Percentiles rank a stretch among this genome's conserved stretches.
Conservation (phyloP, 2,113 vertebrate species). For the Syngnathoides biaculeatus region DNA sequence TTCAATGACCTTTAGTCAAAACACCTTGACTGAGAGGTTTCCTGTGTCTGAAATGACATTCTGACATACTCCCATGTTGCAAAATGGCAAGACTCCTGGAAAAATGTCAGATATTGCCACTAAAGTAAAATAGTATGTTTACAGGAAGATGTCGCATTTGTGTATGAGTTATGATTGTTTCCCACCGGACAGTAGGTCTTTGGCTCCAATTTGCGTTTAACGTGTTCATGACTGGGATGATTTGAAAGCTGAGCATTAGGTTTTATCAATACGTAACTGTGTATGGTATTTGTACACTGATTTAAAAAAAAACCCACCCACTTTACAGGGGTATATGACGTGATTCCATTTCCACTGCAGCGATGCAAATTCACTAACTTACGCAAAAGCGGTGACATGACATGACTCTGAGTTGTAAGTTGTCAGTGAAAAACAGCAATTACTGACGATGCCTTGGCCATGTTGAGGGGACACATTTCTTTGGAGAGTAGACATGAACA, state of each 20-base stretch:
- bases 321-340: neutral
- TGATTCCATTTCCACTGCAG: neutral
- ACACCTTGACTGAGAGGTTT: constrained; percentile 39
- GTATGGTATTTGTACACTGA: neutral
- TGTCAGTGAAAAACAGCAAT: neutral
- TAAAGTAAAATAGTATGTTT: constrained; percentile 14
- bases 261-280: neutral
- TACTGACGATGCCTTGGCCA: neutral
- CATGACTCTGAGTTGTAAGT: neutral
- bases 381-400: neutral
- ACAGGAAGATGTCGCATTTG: constrained; percentile 28
- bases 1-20: constrained; percentile 58
- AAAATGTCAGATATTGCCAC: constrained; percentile 16
- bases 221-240: neutral
- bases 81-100: constrained; percentile 33
- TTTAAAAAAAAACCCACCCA: neutral
- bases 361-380: neutral
- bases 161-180: neutral
- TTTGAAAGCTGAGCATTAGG: neutral
- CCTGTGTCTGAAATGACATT: constrained; percentile 30
- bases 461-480: neutral
- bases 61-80: constrained; percentile 18
- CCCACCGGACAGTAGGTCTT: neutral
- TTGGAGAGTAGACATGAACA: neutral
- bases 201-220: neutral